Percentiles rank a stretch among this genome's conserved stretches.
phyloP scores from a whole-genome alignment of 2,797 vertebrate species.

The Carduelis carduelis region DNA sequence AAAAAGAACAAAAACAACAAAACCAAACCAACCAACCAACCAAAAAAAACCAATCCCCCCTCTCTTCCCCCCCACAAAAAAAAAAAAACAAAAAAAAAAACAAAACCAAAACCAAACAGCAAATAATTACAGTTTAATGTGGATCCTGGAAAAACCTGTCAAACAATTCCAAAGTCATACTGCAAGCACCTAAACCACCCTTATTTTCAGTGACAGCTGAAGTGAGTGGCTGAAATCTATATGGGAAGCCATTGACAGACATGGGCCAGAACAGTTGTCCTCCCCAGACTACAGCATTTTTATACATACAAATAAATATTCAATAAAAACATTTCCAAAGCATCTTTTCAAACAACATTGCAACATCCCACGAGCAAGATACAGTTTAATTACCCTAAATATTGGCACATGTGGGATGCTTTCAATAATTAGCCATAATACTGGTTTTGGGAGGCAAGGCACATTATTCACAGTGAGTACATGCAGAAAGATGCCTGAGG shows the following conservation, averaged over 20 bases:
- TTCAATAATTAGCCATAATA: background rate
- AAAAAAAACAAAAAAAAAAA: no score
- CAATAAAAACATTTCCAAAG: background rate
- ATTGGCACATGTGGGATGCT: background rate
- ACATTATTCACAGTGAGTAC: background rate
- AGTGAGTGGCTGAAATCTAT: background rate
- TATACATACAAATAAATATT: background rate
- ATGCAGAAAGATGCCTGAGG: background rate
- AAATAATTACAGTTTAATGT: background rate
- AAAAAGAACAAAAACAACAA: background rate
- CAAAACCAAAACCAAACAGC: background rate
- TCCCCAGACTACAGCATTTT: background rate
- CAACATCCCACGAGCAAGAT: background rate
- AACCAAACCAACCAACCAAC: no score
- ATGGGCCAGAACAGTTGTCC: background rate
- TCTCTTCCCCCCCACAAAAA: no score
- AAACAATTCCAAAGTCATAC: background rate
- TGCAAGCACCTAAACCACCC: background rate
- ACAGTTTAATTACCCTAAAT: background rate
- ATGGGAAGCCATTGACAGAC: fast-evolving
- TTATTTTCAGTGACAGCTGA: background rate
- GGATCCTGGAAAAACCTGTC: background rate
- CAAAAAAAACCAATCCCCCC: background rate
- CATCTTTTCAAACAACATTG: background rate
- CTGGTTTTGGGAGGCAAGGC: background rate